These are phyloP conservation scores for Malaclemys terrapin DNA, from an alignment of 2,113 vertebrate genomes.

Conservation along the genomic window DNA sequence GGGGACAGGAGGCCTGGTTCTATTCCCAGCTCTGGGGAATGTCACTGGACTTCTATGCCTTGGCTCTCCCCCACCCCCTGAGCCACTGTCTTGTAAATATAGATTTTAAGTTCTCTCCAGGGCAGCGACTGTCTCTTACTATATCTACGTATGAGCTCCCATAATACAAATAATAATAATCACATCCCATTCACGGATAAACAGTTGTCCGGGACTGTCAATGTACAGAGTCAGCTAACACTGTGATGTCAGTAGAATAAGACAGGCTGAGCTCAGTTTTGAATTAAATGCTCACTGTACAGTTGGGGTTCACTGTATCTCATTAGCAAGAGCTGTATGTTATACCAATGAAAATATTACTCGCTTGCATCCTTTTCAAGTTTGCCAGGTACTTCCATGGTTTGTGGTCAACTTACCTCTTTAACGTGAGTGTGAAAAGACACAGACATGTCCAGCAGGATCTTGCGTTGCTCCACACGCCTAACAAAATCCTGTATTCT, in stretches of 20 bases:
- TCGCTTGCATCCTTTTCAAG: rapidly evolving
- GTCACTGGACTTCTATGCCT: background rate
- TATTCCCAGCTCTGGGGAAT: background rate
- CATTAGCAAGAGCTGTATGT: background rate
- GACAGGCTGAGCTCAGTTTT: background rate
- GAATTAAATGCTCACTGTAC: background rate
- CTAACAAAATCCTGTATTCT: constrained; percentile 98
- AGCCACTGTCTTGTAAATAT: background rate
- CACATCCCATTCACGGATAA: background rate
- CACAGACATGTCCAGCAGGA: constrained; percentile 97
- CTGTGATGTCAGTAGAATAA: background rate
- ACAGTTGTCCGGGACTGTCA: background rate
- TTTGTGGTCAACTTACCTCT: constrained; percentile 83
- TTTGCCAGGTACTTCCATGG: background rate
- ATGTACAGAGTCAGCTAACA: background rate
- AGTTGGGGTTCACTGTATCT: rapidly evolving
- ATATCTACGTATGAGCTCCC: background rate
- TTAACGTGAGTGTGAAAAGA: constrained; percentile 98
- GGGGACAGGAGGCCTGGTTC: background rate
- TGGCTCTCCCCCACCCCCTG: background rate
- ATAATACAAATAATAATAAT: background rate
- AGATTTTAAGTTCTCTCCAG: background rate
- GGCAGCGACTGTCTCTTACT: background rate
- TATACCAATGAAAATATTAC: background rate
- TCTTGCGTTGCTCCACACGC: constrained; percentile 97